A percentile compares a stretch with the other conserved stretches of the same genome.
These are phyloP conservation scores for Aegypius monachus DNA, from an alignment of 2,113 vertebrate species.

Conservation along the genomic window DNA sequence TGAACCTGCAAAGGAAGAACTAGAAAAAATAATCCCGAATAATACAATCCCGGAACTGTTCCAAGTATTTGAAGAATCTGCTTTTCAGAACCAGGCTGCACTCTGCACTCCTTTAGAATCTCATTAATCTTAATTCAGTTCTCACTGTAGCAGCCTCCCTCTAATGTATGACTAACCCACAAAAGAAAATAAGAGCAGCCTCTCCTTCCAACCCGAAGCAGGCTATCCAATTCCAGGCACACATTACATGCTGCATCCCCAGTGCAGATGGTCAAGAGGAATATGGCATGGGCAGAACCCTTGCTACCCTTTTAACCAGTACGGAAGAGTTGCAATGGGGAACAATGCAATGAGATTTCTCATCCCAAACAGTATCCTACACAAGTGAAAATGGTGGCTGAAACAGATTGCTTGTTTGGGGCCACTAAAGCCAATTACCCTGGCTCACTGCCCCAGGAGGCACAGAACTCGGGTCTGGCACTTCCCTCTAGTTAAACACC, in stretches of 20 bases:
- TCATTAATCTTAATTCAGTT: slow-evolving; percentile 24
- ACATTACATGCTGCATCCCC: background rate
- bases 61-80: background rate
- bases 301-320: background rate
- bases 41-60: background rate
- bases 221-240: background rate
- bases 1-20: background rate
- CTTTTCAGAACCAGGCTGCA: background rate
- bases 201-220: background rate
- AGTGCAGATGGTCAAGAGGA: background rate
- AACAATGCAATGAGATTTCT: background rate
- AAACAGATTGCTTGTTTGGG: background rate
- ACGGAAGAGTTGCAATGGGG: background rate
- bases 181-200: background rate
- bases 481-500: background rate
- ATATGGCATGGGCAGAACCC: fast-evolving
- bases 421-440: background rate
- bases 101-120: background rate
- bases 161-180: background rate
- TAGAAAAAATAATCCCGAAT: background rate
- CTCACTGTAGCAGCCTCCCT: background rate
- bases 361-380: background rate
- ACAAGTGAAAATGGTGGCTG: background rate
- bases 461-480: background rate
- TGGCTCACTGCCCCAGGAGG: background rate